Evolutionary conservation across 1,140 invertebrate species (phyloP).

Genomic region (Drosophila nigromelanica): DNA sequence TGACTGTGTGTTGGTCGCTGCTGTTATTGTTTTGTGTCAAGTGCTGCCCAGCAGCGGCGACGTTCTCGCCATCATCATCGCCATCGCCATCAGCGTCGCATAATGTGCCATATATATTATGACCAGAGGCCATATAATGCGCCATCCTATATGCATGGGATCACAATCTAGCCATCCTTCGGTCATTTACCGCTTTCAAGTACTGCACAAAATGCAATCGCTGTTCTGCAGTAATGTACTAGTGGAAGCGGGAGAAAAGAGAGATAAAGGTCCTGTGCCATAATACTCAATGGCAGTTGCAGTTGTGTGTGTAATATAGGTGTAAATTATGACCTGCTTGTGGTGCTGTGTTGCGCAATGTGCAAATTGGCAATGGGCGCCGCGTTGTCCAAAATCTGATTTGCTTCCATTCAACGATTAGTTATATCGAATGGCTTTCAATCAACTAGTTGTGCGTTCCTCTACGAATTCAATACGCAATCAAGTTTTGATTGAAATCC

Average conservation of each 20-base stretch:
- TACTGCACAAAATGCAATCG: constrained; percentile 62
- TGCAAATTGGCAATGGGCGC: constrained; percentile 11
- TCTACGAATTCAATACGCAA: background rate
- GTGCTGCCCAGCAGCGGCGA: constrained; percentile 33
- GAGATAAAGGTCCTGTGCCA: constrained; percentile 1
- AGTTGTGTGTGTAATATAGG: constrained; percentile 42
- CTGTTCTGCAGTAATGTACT: constrained; percentile 1
- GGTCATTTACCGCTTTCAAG: constrained; percentile 59
- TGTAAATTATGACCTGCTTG: constrained; percentile 67
- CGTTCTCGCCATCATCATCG: constrained; percentile 9
- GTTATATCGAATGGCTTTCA: constrained; percentile 3
- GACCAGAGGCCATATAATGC: constrained; percentile 64
- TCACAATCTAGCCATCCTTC: constrained; percentile 15
- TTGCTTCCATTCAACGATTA: background rate
- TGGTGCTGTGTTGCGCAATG: constrained; percentile 17
- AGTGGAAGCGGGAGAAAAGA: background rate
- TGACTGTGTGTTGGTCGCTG: constrained; percentile 18
- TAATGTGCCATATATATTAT: constrained; percentile 74
- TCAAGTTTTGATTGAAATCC: background rate
- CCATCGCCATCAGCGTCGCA: constrained; percentile 32
- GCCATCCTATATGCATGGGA: constrained; percentile 70
- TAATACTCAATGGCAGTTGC: constrained; percentile 39
- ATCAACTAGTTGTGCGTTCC: background rate
- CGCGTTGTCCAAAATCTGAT: constrained; percentile 10
- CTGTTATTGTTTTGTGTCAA: constrained; percentile 46